Evolutionary conservation across 2,797 vertebrate species (phyloP).

Genomic region (Thaleichthys pacificus): DNA sequence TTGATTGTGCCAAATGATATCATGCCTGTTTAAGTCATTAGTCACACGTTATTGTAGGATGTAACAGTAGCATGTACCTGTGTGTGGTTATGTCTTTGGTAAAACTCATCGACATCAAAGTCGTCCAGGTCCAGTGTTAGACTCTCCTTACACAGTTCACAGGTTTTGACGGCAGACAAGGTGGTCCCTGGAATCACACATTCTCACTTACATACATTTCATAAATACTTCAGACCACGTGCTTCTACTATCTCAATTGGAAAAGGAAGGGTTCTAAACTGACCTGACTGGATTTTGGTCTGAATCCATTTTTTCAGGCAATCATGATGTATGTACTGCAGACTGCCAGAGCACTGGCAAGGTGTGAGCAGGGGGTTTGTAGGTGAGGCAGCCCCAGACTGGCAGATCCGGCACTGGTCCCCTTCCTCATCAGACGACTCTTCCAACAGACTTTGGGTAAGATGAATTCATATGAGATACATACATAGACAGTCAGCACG

Average conservation of each 20-base stretch:
- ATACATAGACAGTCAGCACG: neutral
- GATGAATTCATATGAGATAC: neutral
- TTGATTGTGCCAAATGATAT: neutral
- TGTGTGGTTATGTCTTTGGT: constrained; percentile 66
- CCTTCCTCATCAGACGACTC: constrained; percentile 81
- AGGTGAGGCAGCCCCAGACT: constrained; percentile 71
- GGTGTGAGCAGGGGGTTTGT: constrained; percentile 80
- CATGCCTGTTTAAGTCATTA: neutral
- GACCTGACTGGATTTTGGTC: constrained; percentile 81
- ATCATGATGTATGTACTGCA: constrained; percentile 80
- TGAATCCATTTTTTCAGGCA: constrained; percentile 83
- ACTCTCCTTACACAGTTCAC: constrained; percentile 82
- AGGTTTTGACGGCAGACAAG: constrained; percentile 78
- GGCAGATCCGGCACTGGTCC: constrained; percentile 81
- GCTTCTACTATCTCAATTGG: neutral
- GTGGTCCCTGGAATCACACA: constrained; percentile 65
- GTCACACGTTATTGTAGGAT: neutral
- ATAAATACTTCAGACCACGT: neutral
- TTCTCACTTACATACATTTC: neutral
- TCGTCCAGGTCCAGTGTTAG: constrained; percentile 79
- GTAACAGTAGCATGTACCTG: constrained; percentile 8
- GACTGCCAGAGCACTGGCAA: constrained; percentile 81
- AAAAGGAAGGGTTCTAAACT: constrained; percentile 15
- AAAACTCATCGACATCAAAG: constrained; percentile 81
- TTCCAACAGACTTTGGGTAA: constrained; percentile 72